Percentiles rank a stretch among this genome's conserved stretches.
Evolutionary conservation across 1,140 invertebrate genomes (phyloP).

Genomic region (Pachypsylla venusta): DNA sequence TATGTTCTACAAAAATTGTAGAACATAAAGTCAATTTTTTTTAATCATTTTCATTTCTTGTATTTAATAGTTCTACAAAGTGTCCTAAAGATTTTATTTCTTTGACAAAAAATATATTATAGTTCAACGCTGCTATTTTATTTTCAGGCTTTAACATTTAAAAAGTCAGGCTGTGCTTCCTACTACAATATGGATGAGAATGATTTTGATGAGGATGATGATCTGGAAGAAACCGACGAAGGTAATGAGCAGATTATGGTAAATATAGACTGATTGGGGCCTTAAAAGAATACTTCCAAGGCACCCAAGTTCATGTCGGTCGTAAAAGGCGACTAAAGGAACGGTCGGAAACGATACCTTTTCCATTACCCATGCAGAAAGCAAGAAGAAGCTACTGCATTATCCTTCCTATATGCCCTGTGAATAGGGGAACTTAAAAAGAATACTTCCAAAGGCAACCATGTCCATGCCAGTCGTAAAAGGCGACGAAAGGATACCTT

Average conservation of each 20-base stretch:
- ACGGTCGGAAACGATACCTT: background rate
- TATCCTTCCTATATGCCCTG: background rate
- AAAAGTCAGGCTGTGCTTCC: background rate
- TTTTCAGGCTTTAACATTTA: background rate
- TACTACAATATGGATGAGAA: conserved; percentile 4
- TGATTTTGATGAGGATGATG: conserved; percentile 1
- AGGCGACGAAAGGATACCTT: too few relatives aligned
- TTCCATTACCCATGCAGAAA: background rate
- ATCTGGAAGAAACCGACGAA: background rate
- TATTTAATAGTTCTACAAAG: too few relatives aligned
- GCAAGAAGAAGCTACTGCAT: background rate
- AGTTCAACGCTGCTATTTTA: too few relatives aligned
- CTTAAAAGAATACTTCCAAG: background rate
- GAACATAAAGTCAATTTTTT: too few relatives aligned
- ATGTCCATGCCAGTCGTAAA: too few relatives aligned
- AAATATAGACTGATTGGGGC: background rate
- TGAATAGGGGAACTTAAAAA: too few relatives aligned
- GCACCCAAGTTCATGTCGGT: background rate
- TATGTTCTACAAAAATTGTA: too few relatives aligned
- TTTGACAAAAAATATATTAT: too few relatives aligned
- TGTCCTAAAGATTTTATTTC: too few relatives aligned
- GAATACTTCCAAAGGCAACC: too few relatives aligned
- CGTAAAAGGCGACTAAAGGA: too few relatives aligned
- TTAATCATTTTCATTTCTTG: too few relatives aligned
- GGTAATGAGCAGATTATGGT: background rate